These are phyloP conservation scores for Elephantulus edwardii DNA, from an alignment of 2,113 vertebrate species.

Conservation along the genomic window DNA sequence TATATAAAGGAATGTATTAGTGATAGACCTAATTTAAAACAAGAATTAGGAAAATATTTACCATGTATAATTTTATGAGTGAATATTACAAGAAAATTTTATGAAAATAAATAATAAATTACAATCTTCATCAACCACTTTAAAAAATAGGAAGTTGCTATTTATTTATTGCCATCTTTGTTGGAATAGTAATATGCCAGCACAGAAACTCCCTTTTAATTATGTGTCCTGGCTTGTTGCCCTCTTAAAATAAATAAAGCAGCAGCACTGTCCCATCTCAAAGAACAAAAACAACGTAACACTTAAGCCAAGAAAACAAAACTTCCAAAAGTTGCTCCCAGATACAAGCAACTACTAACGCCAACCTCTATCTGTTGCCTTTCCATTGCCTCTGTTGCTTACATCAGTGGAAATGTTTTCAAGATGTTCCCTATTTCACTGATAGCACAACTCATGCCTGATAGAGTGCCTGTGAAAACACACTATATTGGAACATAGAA, in stretches of 20 bases:
- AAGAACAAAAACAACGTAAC: constrained; percentile 52
- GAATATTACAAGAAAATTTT: too few relatives aligned
- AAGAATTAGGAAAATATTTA: not conserved
- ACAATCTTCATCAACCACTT: not conserved
- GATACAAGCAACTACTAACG: not conserved
- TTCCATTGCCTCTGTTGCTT: not conserved
- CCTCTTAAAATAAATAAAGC: constrained; percentile 68
- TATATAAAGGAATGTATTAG: not conserved
- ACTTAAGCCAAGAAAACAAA: constrained; percentile 24
- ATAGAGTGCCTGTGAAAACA: not conserved
- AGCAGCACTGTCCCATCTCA: not conserved
- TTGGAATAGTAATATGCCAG: constrained; percentile 45
- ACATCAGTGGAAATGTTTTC: constrained; percentile 53
- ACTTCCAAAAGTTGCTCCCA: not conserved
- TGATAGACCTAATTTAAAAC: too few relatives aligned
- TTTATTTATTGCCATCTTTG: constrained; percentile 37
- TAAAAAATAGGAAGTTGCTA: constrained; percentile 47
- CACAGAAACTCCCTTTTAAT: constrained; percentile 56
- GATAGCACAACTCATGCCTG: not conserved
- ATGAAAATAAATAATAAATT: constrained; percentile 33
- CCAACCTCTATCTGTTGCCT: not conserved
- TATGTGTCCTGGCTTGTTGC: constrained; percentile 62
- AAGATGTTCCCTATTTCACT: not conserved
- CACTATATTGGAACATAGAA: not conserved
- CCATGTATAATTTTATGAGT: not conserved